Percentiles rank a stretch among this genome's conserved stretches.
These are phyloP conservation scores for Ianthella basta DNA, from an alignment of 37 sponge, comb jelly and placozoan genomes.

Conservation along the genomic window DNA sequence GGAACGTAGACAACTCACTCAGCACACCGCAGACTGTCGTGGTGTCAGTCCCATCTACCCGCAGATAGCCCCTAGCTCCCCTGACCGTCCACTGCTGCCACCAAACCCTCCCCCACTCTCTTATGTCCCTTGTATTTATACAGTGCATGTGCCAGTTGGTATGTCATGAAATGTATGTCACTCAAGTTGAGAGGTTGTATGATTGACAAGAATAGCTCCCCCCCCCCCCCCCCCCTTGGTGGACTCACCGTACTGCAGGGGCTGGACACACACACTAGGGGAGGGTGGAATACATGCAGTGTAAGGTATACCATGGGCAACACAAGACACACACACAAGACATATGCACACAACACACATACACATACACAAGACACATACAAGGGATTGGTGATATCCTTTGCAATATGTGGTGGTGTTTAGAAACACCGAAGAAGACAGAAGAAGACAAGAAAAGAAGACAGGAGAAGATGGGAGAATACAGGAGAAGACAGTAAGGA, in stretches of 20 bases:
- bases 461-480: background rate
- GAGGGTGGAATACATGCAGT: too few species aligned
- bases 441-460: background rate
- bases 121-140: too few species aligned
- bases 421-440: conserved; percentile 4
- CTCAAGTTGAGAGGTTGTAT: too few species aligned
- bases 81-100: too few species aligned
- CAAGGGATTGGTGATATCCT: conserved; percentile 12
- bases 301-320: background rate
- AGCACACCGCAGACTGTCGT: background rate
- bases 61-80: background rate
- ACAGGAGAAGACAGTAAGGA: background rate
- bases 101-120: too few species aligned
- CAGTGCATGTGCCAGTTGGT: too few species aligned
- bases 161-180: too few species aligned
- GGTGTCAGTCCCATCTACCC: background rate
- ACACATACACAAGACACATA: background rate
- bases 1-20: background rate
- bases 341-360: background rate
- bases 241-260: too few species aligned
- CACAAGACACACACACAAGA: background rate
- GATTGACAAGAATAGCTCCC: too few species aligned
- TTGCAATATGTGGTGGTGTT: conserved; percentile 2
- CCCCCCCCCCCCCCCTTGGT: too few species aligned
- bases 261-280: too few species aligned